A percentile compares a stretch with the other conserved stretches of the same genome.
phyloP scores from a whole-genome alignment of 2,888 invertebrate species.

The Anagyrus pseudococci region DNA sequence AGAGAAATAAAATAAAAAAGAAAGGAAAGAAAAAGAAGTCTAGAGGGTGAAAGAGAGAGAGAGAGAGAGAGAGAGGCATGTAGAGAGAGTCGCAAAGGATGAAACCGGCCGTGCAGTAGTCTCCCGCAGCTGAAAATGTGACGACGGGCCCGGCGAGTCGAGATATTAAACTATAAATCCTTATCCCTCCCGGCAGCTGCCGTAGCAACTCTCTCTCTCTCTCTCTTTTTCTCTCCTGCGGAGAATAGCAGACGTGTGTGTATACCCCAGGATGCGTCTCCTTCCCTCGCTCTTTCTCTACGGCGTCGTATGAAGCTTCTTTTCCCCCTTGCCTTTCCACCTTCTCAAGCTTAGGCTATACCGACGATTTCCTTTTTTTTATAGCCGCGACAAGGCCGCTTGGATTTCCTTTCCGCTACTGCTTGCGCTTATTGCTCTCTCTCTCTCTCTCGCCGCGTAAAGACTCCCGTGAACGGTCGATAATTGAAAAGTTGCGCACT shows the following conservation, averaged over 20 bases:
- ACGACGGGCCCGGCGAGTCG: slow-evolving; percentile 46
- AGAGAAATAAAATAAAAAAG: not conserved
- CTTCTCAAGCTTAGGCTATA: not conserved
- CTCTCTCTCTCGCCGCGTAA: not conserved
- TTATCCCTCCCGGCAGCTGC: slow-evolving; percentile 55
- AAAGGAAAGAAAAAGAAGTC: not conserved
- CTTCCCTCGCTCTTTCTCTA: slow-evolving; percentile 22
- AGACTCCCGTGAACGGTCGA: too few relatives aligned
- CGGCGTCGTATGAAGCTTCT: not conserved
- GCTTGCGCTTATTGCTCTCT: slow-evolving; percentile 16
- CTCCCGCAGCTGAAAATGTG: slow-evolving; percentile 48
- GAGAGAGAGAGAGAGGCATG: slow-evolving; percentile 11
- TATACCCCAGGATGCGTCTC: slow-evolving; percentile 33
- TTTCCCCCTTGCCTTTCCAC: too few relatives aligned
- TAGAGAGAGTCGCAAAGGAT: too few relatives aligned
- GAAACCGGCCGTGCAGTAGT: slow-evolving; percentile 41
- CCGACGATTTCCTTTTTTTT: slow-evolving; percentile 2
- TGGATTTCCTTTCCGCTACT: slow-evolving; percentile 32
- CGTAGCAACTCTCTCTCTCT: too few relatives aligned
- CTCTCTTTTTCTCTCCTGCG: slow-evolving; percentile 48
- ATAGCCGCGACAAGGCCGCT: slow-evolving; percentile 2
- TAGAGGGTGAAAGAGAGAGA: slow-evolving; percentile 6
- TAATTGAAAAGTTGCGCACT: too few relatives aligned
- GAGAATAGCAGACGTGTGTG: slow-evolving; percentile 43
- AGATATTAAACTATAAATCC: slow-evolving; percentile 63